Percentiles rank a stretch among this genome's conserved stretches.
These are phyloP conservation scores for Accipiter virgatus DNA, from an alignment of 2,113 vertebrate species.

Conservation along the genomic window DNA sequence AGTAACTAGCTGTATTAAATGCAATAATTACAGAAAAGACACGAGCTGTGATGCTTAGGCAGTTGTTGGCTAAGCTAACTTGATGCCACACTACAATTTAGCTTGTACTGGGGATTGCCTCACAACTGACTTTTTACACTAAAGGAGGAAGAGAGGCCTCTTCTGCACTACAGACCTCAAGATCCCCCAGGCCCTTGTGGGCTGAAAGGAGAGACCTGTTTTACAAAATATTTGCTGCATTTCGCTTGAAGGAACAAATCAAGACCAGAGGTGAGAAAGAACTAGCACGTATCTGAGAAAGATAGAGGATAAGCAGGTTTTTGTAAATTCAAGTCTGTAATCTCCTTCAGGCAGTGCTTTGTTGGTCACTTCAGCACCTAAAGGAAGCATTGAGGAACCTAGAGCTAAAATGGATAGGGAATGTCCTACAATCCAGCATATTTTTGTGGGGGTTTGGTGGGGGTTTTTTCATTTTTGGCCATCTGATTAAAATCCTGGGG, in stretches of 20 bases:
- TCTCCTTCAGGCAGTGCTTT: not conserved
- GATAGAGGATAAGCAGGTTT: not conserved
- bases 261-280: not conserved
- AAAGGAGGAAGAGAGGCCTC: not conserved
- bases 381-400: not conserved
- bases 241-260: not conserved
- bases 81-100: slow-evolving; percentile 42
- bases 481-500: not conserved
- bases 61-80: slow-evolving; percentile 65
- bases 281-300: not conserved
- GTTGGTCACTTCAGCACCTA: not conserved
- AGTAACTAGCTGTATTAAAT: slow-evolving; percentile 80
- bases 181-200: not conserved
- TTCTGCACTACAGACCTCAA: not conserved
- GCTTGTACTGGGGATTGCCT: not conserved
- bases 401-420: not conserved
- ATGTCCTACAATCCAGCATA: not conserved
- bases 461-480: not conserved
- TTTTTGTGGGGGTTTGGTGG: not conserved
- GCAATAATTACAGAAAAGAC: slow-evolving; percentile 81
- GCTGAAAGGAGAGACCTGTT: not conserved
- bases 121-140: not conserved
- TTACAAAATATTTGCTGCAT: not conserved
- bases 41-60: slow-evolving; percentile 59
- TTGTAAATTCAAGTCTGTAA: not conserved